A percentile compares a stretch with the other conserved stretches of the same genome.
Conservation (phyloP, 2,888 invertebrate species). For the Eurytoma adleriae region DNA sequence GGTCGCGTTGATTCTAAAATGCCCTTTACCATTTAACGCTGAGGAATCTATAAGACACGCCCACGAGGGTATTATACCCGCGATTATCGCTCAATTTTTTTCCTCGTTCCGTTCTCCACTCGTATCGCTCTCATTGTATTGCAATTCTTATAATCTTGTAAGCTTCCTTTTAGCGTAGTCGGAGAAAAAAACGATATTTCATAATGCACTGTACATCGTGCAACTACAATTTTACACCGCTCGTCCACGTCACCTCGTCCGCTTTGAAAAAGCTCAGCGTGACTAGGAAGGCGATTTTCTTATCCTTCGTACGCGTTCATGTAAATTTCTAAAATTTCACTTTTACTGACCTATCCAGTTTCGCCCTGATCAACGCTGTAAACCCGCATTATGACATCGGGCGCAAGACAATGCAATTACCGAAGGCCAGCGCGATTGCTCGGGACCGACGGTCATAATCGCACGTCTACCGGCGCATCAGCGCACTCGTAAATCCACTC, state of each 20-base stretch:
- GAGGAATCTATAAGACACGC: background rate
- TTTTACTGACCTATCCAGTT: too few relatives aligned
- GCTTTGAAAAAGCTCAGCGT: too few relatives aligned
- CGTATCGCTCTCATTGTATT: constrained; percentile 8
- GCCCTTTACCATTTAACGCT: background rate
- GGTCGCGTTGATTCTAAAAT: background rate
- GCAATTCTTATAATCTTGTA: constrained; percentile 8
- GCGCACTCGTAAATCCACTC: background rate
- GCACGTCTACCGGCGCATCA: background rate
- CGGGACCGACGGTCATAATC: background rate
- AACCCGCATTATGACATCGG: too few relatives aligned
- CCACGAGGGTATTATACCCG: background rate
- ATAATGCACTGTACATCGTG: too few relatives aligned
- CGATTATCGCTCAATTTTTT: constrained; percentile 15
- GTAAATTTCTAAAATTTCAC: too few relatives aligned
- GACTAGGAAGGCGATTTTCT: too few relatives aligned
- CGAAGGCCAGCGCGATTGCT: background rate
- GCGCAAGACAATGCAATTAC: background rate
- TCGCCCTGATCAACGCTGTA: too few relatives aligned
- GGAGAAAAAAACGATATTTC: too few relatives aligned
- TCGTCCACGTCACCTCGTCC: too few relatives aligned
- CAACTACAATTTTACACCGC: too few relatives aligned
- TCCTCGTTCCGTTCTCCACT: background rate
- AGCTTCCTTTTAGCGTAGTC: too few relatives aligned
- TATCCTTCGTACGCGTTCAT: too few relatives aligned